Evolutionary conservation across 2,113 vertebrate species (phyloP).

Genomic region (Semicossyphus pulcher): DNA sequence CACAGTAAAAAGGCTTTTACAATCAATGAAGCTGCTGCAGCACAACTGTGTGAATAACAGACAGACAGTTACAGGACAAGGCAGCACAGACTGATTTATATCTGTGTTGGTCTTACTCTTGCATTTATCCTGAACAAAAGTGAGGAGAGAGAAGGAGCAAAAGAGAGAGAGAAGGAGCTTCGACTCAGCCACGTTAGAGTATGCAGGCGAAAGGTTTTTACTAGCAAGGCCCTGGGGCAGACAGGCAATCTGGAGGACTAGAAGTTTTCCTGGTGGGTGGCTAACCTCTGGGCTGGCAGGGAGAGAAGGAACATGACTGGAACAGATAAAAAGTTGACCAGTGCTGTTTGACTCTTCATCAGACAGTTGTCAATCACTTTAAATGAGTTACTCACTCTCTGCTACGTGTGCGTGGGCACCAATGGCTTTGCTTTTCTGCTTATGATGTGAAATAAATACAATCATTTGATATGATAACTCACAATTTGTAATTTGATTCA

Average conservation of each 20-base stretch:
- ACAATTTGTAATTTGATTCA: neutral
- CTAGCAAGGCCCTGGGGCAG: constrained; percentile 15
- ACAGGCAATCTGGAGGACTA: constrained; percentile 29
- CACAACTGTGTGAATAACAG: neutral
- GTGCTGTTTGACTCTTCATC: constrained; percentile 9
- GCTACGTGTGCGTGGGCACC: neutral
- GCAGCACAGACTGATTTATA: constrained; percentile 1
- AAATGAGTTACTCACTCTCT: neutral
- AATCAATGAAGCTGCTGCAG: neutral
- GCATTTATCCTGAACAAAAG: neutral
- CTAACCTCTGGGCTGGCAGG: constrained; percentile 33
- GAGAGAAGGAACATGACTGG: constrained; percentile 12
- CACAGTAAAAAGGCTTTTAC: constrained; percentile 7
- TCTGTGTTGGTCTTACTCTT: constrained; percentile 5
- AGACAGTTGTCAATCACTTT: neutral
- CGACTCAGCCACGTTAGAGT: constrained; percentile 12
- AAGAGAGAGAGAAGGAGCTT: neutral
- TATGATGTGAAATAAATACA: neutral
- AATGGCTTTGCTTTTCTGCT: neutral
- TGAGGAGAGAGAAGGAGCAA: neutral
- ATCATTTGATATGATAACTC: neutral
- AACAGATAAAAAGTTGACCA: constrained; percentile 11
- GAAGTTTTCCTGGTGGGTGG: constrained; percentile 29
- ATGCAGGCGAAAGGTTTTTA: constrained; percentile 37
- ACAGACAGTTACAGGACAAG: constrained; percentile 19